Conservation (phyloP, 2,888 invertebrate genomes). For the Pyralis farinalis region DNA sequence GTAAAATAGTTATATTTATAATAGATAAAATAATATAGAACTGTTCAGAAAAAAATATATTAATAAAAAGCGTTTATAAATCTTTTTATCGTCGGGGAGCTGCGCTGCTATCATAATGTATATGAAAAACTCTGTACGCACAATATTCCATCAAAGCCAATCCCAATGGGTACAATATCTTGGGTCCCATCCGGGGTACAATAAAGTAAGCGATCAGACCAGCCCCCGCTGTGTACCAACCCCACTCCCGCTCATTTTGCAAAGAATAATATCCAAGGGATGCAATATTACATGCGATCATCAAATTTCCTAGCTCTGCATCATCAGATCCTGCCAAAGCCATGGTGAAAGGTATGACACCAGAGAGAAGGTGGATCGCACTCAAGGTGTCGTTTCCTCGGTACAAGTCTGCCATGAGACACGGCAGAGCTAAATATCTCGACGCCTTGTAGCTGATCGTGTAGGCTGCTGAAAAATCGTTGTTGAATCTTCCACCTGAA, state of each 20-base stretch:
- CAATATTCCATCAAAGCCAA: slow-evolving; percentile 57
- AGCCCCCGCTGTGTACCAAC: slow-evolving; percentile 56
- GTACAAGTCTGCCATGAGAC: slow-evolving; percentile 59
- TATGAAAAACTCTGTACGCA: slow-evolving; percentile 45
- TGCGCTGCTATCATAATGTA: slow-evolving; percentile 15
- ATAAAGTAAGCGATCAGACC: slow-evolving; percentile 50
- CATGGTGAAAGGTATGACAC: slow-evolving; percentile 53
- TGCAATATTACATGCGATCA: slow-evolving; percentile 51
- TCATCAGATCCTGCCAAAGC: slow-evolving; percentile 48
- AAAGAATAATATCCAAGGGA: slow-evolving; percentile 47
- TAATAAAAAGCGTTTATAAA: too few species aligned
- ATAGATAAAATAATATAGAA: too few species aligned
- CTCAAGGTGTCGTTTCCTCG: slow-evolving; percentile 34
- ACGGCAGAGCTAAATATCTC: slow-evolving; percentile 55
- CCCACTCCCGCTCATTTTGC: slow-evolving; percentile 43
- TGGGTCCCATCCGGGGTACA: slow-evolving; percentile 29
- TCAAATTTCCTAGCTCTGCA: slow-evolving; percentile 40
- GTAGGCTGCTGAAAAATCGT: slow-evolving; percentile 47
- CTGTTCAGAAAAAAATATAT: too few species aligned
- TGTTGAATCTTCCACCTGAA: slow-evolving; percentile 46
- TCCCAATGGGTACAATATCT: slow-evolving; percentile 50
- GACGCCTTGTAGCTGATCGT: slow-evolving; percentile 44
- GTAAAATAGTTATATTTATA: too few species aligned
- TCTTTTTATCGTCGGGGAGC: neutral
- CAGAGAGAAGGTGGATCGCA: slow-evolving; percentile 49